Percentiles rank a stretch among this genome's conserved stretches.
Conservation (phyloP, 2,113 vertebrate species). For the Tringa solitaria region DNA sequence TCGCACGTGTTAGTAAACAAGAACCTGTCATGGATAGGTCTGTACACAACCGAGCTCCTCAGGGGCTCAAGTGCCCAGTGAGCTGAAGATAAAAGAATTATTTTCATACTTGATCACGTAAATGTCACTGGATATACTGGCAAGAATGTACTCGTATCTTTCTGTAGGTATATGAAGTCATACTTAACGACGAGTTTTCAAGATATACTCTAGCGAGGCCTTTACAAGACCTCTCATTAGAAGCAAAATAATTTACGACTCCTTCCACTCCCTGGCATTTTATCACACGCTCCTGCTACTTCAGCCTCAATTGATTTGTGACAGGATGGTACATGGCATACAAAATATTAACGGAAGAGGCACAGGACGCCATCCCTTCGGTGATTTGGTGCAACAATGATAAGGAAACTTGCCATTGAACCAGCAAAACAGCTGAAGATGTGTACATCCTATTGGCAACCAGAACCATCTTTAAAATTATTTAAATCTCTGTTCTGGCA, state of each 20-base stretch:
- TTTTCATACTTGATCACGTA: constrained; percentile 31
- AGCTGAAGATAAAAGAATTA: constrained; percentile 22
- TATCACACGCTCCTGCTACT: background rate
- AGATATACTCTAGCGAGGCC: background rate
- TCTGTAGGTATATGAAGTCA: background rate
- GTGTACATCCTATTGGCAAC: background rate
- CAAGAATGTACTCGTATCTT: background rate
- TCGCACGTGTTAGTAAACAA: background rate
- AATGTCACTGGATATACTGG: constrained; percentile 17
- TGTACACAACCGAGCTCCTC: background rate
- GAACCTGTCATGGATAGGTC: background rate
- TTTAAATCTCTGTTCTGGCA: background rate
- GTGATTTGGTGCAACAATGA: background rate
- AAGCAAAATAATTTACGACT: background rate
- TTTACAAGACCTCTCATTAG: background rate
- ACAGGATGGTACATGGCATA: background rate
- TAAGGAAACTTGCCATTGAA: background rate
- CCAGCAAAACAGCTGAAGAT: background rate
- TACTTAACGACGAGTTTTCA: background rate
- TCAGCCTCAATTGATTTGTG: background rate
- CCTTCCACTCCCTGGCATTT: background rate
- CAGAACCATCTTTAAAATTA: background rate
- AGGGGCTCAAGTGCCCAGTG: background rate
- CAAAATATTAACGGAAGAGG: background rate
- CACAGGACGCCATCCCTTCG: background rate